Percentiles rank a stretch among this genome's conserved stretches.
Conservation (phyloP, 2,113 vertebrate species). For the Actenoides hombroni region DNA sequence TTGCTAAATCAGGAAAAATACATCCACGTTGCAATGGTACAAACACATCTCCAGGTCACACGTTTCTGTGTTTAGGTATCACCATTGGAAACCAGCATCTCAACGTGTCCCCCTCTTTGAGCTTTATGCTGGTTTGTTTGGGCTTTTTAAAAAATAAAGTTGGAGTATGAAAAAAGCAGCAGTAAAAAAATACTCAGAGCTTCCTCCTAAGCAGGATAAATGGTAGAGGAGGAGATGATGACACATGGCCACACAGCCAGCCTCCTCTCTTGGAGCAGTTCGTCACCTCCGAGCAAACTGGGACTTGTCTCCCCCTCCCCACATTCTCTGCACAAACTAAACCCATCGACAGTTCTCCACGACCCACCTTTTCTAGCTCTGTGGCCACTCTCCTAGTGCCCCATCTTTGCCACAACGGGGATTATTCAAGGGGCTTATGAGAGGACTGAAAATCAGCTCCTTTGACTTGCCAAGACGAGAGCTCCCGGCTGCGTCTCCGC, state of each 20-base stretch:
- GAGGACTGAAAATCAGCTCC: neutral
- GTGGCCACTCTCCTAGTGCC: neutral
- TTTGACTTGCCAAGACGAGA: neutral
- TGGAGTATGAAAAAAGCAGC: neutral
- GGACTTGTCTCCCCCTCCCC: neutral
- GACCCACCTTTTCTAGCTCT: neutral
- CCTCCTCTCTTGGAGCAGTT: neutral
- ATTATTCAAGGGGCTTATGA: neutral
- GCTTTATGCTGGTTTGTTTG: neutral
- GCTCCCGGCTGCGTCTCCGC: neutral
- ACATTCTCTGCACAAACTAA: neutral
- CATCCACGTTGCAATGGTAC: accelerated
- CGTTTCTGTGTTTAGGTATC: neutral
- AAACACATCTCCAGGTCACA: neutral
- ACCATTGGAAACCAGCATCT: neutral
- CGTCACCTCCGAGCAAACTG: neutral
- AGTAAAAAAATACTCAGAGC: neutral
- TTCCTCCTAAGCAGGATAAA: neutral
- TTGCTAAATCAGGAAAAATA: neutral
- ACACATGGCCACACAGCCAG: accelerated
- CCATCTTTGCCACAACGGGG: neutral
- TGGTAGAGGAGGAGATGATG: neutral
- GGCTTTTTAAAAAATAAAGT: neutral
- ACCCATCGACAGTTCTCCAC: neutral
- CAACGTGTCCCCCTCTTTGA: neutral